Evolutionary conservation across 1,140 invertebrate species (phyloP).

Genomic region (Nymphalis io): DNA sequence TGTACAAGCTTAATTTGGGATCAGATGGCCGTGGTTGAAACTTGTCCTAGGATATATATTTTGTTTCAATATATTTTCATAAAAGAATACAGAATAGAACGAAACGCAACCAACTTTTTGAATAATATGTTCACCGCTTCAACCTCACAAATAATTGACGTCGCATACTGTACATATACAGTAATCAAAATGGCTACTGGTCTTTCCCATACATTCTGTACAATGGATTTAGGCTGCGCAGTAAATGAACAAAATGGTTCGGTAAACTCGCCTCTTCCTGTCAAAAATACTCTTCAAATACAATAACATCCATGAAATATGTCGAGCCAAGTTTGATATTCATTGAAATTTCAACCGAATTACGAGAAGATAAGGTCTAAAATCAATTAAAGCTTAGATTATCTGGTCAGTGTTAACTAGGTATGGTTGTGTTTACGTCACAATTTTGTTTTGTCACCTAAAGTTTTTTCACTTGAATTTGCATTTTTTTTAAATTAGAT

Average conservation of each 20-base stretch:
- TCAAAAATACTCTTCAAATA: conserved; percentile 11
- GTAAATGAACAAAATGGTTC: conserved; percentile 10
- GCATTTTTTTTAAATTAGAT: background rate
- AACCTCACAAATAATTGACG: conserved; percentile 4
- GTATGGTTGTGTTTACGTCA: too few species aligned
- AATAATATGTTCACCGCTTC: background rate
- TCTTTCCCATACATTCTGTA: conserved; percentile 9
- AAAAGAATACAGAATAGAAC: too few species aligned
- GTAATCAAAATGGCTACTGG: conserved; percentile 2
- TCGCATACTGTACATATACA: background rate
- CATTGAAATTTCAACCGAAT: background rate
- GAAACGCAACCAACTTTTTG: too few species aligned
- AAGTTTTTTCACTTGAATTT: background rate
- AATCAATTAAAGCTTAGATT: background rate
- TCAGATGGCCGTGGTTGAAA: too few species aligned
- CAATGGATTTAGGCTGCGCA: conserved; percentile 9
- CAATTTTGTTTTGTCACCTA: background rate
- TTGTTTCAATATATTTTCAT: too few species aligned
- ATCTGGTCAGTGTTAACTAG: too few species aligned
- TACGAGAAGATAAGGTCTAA: background rate
- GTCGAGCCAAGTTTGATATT: background rate
- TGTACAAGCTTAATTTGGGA: too few species aligned
- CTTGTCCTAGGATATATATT: too few species aligned
- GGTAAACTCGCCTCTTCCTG: conserved; percentile 13
- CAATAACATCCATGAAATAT: conserved; percentile 2